These are phyloP conservation scores for Pissodes strobi DNA, from an alignment of 1,140 invertebrate species.

Conservation along the genomic window DNA sequence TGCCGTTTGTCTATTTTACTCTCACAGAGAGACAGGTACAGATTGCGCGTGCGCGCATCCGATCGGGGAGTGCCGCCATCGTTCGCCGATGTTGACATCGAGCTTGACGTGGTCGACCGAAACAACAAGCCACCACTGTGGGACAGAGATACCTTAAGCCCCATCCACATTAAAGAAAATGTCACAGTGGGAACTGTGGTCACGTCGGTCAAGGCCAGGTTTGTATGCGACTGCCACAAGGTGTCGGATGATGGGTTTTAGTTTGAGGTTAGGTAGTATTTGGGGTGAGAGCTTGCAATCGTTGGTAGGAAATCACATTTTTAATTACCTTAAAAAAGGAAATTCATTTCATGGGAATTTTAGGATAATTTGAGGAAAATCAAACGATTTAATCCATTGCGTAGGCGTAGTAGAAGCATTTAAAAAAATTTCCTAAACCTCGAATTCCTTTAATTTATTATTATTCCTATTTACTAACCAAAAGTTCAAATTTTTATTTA, in stretches of 20 bases:
- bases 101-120: conserved; percentile 96
- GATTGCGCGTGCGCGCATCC: conserved; percentile 89
- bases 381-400: too few relatives aligned
- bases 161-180: conserved; percentile 96
- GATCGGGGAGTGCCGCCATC: conserved; percentile 87
- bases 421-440: too few relatives aligned
- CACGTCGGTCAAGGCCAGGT: conserved; percentile 95
- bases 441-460: too few relatives aligned
- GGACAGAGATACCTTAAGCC: conserved; percentile 89
- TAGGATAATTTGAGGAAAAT: too few relatives aligned
- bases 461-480: too few relatives aligned
- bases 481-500: too few relatives aligned
- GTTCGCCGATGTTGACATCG: conserved; percentile 91
- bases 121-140: conserved; percentile 97
- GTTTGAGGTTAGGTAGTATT: neutral
- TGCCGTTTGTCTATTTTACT: conserved; percentile 35
- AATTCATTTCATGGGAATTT: too few relatives aligned
- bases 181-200: conserved; percentile 96
- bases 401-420: too few relatives aligned
- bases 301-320: too few relatives aligned
- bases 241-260: conserved; percentile 2
- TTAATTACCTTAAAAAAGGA: too few relatives aligned
- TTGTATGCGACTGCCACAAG: conserved; percentile 66
- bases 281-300: too few relatives aligned
- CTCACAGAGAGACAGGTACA: conserved; percentile 88